These are phyloP conservation scores for Aquatica leii DNA, from an alignment of 2,888 invertebrate species.

Conservation along the genomic window DNA sequence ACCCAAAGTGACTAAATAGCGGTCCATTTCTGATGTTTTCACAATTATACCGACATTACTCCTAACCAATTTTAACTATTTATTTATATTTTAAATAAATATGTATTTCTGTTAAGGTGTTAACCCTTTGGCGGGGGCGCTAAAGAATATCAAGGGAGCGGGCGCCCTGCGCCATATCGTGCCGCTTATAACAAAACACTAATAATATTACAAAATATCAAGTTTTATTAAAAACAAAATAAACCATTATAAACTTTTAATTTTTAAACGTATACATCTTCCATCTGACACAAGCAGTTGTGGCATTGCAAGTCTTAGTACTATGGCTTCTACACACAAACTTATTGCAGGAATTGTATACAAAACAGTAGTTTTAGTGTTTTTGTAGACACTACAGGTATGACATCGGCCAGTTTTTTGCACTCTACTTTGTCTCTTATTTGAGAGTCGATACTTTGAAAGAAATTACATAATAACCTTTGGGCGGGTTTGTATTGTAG, in stretches of 20 bases:
- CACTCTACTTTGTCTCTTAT: not conserved
- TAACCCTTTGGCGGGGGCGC: too few relatives aligned
- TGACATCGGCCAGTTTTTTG: not conserved
- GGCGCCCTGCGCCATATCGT: not conserved
- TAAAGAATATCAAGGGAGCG: too few relatives aligned
- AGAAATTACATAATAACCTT: constrained; percentile 7
- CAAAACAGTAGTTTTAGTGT: not conserved
- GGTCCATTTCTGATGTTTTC: too few relatives aligned
- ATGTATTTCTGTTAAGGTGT: too few relatives aligned
- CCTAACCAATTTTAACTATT: too few relatives aligned
- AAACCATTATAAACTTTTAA: not conserved
- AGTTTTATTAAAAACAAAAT: not conserved
- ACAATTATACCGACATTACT: too few relatives aligned
- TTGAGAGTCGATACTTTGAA: not conserved
- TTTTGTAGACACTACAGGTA: not conserved
- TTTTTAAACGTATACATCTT: not conserved
- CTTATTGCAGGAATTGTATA: not conserved
- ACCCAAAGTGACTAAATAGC: too few relatives aligned
- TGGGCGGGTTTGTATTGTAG: not conserved
- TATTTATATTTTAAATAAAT: too few relatives aligned
- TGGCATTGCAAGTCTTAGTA: not conserved
- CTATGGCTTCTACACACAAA: too few relatives aligned
- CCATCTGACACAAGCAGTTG: not conserved
- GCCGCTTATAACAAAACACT: not conserved
- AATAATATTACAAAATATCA: not conserved